Conservation (phyloP, 2,888 invertebrate species). For the Melinopterus prodromus region DNA sequence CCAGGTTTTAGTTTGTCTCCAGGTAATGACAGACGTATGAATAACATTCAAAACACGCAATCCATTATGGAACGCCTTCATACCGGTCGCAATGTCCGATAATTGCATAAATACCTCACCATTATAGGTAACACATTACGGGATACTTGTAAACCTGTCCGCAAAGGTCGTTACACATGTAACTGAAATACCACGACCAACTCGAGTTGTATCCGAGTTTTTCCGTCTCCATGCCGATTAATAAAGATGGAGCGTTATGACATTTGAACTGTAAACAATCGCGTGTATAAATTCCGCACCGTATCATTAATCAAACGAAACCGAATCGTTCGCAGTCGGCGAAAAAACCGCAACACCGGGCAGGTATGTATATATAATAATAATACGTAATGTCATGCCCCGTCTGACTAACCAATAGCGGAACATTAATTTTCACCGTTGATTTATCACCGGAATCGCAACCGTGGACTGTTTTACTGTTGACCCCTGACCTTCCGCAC, state of each 20-base stretch:
- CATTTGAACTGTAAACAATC: slow-evolving; percentile 4
- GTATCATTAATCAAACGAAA: slow-evolving; percentile 8
- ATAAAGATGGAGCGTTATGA: slow-evolving; percentile 4
- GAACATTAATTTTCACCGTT: slow-evolving; percentile 25
- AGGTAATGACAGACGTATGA: slow-evolving; percentile 4
- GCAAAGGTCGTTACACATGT: slow-evolving; percentile 4
- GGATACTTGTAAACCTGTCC: slow-evolving; percentile 4
- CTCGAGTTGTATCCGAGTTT: not conserved
- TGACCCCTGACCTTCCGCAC: slow-evolving; percentile 29
- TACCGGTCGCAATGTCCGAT: not conserved
- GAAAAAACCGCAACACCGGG: not conserved
- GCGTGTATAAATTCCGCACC: not conserved
- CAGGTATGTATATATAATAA: slow-evolving; percentile 9
- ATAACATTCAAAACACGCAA: not conserved
- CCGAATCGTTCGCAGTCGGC: not conserved
- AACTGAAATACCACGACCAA: not conserved
- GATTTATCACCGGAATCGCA: slow-evolving; percentile 31
- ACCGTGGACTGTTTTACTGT: slow-evolving; percentile 28
- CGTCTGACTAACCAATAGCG: slow-evolving; percentile 20
- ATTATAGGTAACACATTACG: slow-evolving; percentile 4
- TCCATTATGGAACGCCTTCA: not conserved
- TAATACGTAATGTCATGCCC: slow-evolving; percentile 29
- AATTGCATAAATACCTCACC: not conserved
- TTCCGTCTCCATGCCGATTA: not conserved
- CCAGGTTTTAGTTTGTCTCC: not conserved